Percentiles rank a stretch among this genome's conserved stretches.
Evolutionary conservation across 1,140 invertebrate species (phyloP).

Genomic region (Drosophila mauritiana): DNA sequence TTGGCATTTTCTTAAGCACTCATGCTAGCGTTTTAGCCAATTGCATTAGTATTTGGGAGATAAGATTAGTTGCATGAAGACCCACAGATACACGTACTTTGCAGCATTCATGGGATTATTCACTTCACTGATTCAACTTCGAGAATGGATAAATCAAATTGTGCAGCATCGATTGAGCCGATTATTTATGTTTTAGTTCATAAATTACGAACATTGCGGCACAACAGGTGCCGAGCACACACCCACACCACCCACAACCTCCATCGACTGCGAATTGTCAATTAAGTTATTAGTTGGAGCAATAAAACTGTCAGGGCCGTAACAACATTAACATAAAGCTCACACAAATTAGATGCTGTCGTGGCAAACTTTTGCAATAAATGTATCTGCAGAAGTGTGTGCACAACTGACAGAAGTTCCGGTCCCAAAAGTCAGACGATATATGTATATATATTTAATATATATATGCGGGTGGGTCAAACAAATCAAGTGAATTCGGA

Average conservation of each 20-base stretch:
- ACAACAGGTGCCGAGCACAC: slow-evolving; percentile 36
- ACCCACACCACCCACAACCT: background rate
- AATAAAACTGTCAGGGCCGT: slow-evolving; percentile 74
- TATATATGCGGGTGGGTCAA: slow-evolving; percentile 22
- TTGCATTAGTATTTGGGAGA: slow-evolving; percentile 29
- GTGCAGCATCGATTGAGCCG: slow-evolving; percentile 44
- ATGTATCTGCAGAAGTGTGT: slow-evolving; percentile 33
- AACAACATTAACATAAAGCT: slow-evolving; percentile 66
- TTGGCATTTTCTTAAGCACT: too few relatives aligned
- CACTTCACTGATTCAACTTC: slow-evolving; percentile 5
- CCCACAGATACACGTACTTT: background rate
- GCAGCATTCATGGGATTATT: slow-evolving; percentile 6
- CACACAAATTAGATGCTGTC: slow-evolving; percentile 28
- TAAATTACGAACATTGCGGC: slow-evolving; percentile 29
- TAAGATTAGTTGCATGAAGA: background rate
- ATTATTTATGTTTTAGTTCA: slow-evolving; percentile 42
- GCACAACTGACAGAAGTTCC: background rate
- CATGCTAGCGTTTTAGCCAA: too few relatives aligned
- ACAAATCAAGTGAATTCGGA: slow-evolving; percentile 66
- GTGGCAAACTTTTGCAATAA: slow-evolving; percentile 51
- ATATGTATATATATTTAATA: background rate
- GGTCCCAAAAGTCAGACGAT: slow-evolving; percentile 14
- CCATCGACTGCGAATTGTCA: slow-evolving; percentile 45
- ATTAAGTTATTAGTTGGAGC: slow-evolving; percentile 71
- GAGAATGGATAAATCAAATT: slow-evolving; percentile 46